phyloP scores from a whole-genome alignment of 2,888 invertebrate species.

The Macrosiphum euphorbiae region DNA sequence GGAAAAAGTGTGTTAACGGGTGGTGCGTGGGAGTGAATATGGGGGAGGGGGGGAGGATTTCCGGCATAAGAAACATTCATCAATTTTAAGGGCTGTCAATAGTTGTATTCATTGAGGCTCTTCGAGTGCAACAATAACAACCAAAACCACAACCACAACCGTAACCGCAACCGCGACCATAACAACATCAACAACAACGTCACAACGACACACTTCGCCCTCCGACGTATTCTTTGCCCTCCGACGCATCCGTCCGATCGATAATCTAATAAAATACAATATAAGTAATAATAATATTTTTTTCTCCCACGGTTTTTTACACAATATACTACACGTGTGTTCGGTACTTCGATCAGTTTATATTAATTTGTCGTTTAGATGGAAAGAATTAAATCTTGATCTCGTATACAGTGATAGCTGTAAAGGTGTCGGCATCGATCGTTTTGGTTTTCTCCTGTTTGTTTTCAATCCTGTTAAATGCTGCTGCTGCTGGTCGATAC shows the following conservation, averaged over 20 bases:
- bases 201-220: not conserved
- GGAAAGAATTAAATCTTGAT: not conserved
- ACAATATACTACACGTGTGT: not conserved
- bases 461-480: not conserved
- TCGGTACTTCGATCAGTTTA: not conserved
- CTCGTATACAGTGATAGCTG: not conserved
- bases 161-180: not conserved
- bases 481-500: not conserved
- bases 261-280: slow-evolving; percentile 24
- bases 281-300: not conserved
- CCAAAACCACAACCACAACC: not conserved
- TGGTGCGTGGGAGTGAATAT: not conserved
- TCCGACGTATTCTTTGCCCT: not conserved
- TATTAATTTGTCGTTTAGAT: not conserved
- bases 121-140: not conserved
- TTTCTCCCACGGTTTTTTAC: not conserved
- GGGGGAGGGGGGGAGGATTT: not conserved
- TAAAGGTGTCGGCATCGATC: not conserved
- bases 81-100: slow-evolving; percentile 63
- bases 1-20: not conserved
- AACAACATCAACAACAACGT: not conserved
- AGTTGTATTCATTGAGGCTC: slow-evolving; percentile 47
- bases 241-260: not conserved
- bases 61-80: slow-evolving; percentile 48
- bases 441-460: not conserved